Percentiles rank a stretch among this genome's conserved stretches.
phyloP scores from a whole-genome alignment of 2,113 vertebrate genomes.

The Scartelaos histophorus region DNA sequence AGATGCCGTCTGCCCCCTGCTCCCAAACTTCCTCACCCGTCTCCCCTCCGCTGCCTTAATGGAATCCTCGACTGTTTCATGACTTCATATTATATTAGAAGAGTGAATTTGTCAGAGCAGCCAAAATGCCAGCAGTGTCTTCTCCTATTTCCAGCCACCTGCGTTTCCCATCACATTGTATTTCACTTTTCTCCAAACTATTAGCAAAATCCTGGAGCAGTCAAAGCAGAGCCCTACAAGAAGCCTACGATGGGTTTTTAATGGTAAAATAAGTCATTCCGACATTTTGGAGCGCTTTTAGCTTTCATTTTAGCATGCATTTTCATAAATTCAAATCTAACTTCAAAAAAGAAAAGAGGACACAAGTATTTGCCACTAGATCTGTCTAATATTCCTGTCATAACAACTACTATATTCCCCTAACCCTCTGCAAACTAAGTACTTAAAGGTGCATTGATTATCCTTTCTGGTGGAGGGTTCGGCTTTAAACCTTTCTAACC shows the following conservation, averaged over 20 bases:
- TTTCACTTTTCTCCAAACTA: not conserved
- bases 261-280: not conserved
- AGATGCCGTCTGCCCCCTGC: constrained; percentile 52
- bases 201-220: not conserved
- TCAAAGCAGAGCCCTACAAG: not conserved
- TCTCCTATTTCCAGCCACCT: not conserved
- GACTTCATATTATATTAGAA: not conserved
- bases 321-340: not conserved
- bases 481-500: too few relatives aligned
- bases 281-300: not conserved
- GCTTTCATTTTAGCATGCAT: not conserved
- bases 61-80: constrained; percentile 5
- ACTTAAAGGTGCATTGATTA: too few relatives aligned
- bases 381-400: not conserved
- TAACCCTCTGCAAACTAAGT: too few relatives aligned
- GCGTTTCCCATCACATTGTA: not conserved
- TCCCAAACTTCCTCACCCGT: constrained; percentile 50
- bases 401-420: too few relatives aligned
- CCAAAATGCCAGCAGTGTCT: not conserved
- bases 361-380: not conserved
- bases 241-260: not conserved
- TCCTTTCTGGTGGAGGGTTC: too few relatives aligned
- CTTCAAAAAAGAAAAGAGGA: too few relatives aligned
- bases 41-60: constrained; percentile 12
- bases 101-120: not conserved